phyloP scores from a whole-genome alignment of 2,888 invertebrate genomes.

The Lithophane semibrunnea region DNA sequence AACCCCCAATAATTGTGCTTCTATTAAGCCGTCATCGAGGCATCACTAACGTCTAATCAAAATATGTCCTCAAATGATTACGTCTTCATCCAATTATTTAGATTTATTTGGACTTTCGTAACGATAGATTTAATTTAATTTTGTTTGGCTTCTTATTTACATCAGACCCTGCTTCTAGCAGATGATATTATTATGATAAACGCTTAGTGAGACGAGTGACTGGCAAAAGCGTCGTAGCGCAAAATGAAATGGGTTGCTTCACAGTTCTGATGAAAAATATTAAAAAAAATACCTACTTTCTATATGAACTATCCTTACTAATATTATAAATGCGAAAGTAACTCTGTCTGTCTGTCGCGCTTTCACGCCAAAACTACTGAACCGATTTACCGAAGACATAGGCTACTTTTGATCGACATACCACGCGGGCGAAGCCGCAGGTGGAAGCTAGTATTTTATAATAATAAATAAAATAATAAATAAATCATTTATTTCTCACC shows the following conservation, averaged over 20 bases:
- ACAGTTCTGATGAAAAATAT: conserved; percentile 1
- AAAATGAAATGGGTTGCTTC: conserved; percentile 15
- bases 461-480: too few species aligned
- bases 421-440: too few species aligned
- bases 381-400: too few species aligned
- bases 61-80: conserved; percentile 27
- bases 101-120: conserved; percentile 18
- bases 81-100: conserved; percentile 19
- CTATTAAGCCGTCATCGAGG: not conserved
- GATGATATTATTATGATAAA: conserved; percentile 31
- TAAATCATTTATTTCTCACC: too few species aligned
- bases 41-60: conserved; percentile 27
- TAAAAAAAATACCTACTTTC: conserved; percentile 1
- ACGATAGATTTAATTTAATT: conserved; percentile 10
- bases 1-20: not conserved
- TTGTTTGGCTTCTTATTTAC: conserved; percentile 24
- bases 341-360: too few species aligned
- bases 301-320: too few species aligned
- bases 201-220: conserved; percentile 14
- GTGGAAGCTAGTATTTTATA: too few species aligned
- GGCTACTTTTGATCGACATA: too few species aligned
- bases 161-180: conserved; percentile 6
- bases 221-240: conserved; percentile 8
- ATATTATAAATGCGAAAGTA: too few species aligned
- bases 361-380: too few species aligned